Conservation (phyloP, 2,113 vertebrate species). For the Ploceus nigricollis region DNA sequence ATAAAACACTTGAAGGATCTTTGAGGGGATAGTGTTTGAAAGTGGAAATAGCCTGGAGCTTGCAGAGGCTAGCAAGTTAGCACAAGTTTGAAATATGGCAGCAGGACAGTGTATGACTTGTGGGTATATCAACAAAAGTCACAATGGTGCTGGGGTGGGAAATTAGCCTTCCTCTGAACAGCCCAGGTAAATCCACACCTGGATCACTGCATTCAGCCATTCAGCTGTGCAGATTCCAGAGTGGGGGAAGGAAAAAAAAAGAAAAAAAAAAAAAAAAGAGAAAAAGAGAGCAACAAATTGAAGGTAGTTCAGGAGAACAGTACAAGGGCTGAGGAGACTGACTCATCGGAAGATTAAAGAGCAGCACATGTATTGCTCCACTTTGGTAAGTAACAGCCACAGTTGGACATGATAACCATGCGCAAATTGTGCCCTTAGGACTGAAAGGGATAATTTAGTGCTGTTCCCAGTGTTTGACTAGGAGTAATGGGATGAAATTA, state of each 20-base stretch:
- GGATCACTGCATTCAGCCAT: neutral
- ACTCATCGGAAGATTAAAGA: constrained; percentile 43
- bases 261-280: no score
- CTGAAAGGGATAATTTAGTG: constrained; percentile 49
- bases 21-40: neutral
- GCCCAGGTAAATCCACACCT: neutral
- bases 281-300: neutral
- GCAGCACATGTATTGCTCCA: neutral
- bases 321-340: neutral
- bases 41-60: neutral
- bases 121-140: neutral
- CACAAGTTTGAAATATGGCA: neutral
- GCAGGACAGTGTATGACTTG: neutral
- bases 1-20: constrained; percentile 27
- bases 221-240: neutral
- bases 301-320: neutral
- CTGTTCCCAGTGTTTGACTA: constrained; percentile 48
- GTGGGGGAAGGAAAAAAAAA: accelerated
- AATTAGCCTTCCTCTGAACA: neutral
- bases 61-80: neutral
- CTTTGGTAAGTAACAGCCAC: constrained; percentile 15
- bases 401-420: constrained; percentile 43
- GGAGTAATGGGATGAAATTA: constrained; percentile 57
- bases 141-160: neutral
- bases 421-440: constrained; percentile 34